Evolutionary conservation across 2,113 vertebrate genomes (phyloP), one percentile per base, ranked within the genome.

Genomic region (Syngnathoides biaculeatus): DNA sequence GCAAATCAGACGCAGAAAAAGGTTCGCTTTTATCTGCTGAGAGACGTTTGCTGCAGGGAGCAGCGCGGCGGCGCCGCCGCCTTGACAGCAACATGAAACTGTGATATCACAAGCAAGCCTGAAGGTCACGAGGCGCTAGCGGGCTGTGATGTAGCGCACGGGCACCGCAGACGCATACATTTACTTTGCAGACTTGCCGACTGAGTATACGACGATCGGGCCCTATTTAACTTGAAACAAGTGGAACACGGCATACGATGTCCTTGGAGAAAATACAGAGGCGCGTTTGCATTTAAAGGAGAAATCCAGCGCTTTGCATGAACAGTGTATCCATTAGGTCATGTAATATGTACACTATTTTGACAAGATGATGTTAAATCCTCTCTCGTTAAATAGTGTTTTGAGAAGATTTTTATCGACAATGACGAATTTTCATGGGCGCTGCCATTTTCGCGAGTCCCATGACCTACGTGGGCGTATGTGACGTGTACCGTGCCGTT

Each of bases 1-100:
- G 86, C 82, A 84, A 89, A 90, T 91, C 83, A 89, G 75, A 87
- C 73, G 75, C 73, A 72, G 69, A 71, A 82, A 82, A 85, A 72
- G 55, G 72, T 62, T 81, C 67, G 61, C 91, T 92, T 91, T 91
- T 84, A 92, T 92, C 88, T 81, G 84, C 74, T 84, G 74, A 88
- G 81, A 83, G 68, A 55, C 72, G 67, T 80, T 84, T 69, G 72
- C 79, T 76, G 83, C 72, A 73, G 75, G 78, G 85, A 83, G 81
- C 78, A 64, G 75, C 80, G 75, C 80, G 78, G 72, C 75, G 78
- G 73, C 75, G 27, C 56, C 19, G 58, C 55, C 55, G 45, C 83
- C 72, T 84, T 84, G 84, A 86, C 79, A 81, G 73, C 24, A 12
- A 79, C 73, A 58, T 77, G 73, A 56, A 84, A 78, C 80, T 61